phyloP scores from a whole-genome alignment of 1,140 invertebrate species.

The Berghia stephanieae region DNA sequence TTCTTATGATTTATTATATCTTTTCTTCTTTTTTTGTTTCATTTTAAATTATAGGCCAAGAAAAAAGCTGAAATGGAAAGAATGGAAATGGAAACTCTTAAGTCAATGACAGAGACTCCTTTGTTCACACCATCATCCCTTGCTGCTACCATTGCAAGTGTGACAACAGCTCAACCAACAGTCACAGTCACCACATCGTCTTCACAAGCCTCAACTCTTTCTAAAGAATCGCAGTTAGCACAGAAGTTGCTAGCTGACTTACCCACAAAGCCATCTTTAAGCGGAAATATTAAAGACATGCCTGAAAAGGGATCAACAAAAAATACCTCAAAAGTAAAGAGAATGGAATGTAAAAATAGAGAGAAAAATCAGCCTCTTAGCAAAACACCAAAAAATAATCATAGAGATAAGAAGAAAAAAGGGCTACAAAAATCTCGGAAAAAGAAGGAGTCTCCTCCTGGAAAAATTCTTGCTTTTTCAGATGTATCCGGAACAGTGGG shows the following conservation, averaged over 20 bases:
- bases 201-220: too few relatives aligned
- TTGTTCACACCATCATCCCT: constrained; percentile 8
- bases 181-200: constrained; percentile 27
- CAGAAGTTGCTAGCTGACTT: too few relatives aligned
- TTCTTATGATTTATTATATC: neutral
- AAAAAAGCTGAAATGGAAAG: constrained; percentile 17
- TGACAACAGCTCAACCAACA: constrained; percentile 56
- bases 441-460: too few relatives aligned
- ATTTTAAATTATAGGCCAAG: neutral
- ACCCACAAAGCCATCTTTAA: too few relatives aligned
- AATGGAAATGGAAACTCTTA: neutral
- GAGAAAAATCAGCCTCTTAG: neutral
- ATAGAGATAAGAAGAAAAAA: neutral
- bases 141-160: constrained; percentile 37
- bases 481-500: too few relatives aligned
- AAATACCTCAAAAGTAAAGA: too few relatives aligned
- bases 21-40: neutral
- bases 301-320: too few relatives aligned
- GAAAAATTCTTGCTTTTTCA: too few relatives aligned
- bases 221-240: too few relatives aligned
- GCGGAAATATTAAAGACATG: too few relatives aligned
- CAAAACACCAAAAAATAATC: neutral
- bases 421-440: too few relatives aligned
- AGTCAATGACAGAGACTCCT: constrained; percentile 16
- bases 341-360: neutral